Conservation (phyloP, 1,140 invertebrate species). For the Drosophila trapezifrons region DNA sequence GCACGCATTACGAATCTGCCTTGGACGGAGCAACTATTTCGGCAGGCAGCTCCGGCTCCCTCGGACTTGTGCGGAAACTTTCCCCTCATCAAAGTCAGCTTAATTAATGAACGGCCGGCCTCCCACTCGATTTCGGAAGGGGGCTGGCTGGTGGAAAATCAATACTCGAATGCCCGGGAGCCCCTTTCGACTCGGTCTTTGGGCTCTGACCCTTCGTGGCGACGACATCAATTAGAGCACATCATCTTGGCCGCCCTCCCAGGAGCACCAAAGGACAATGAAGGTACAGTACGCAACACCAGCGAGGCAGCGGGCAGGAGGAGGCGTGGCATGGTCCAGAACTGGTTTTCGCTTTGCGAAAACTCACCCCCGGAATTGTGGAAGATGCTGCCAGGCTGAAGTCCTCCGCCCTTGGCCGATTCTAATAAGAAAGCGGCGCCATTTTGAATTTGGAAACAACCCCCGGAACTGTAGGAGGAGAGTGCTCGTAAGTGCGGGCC, state of each 20-base stretch:
- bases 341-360: constrained; percentile 63
- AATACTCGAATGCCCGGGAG: constrained; percentile 58
- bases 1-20: constrained; percentile 57
- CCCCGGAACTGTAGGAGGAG: constrained; percentile 57
- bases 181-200: constrained; percentile 11
- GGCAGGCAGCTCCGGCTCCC: constrained; percentile 20
- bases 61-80: constrained; percentile 54
- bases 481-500: constrained; percentile 30
- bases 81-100: constrained; percentile 79
- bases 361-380: constrained; percentile 64
- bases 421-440: constrained; percentile 81
- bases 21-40: constrained; percentile 39
- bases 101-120: constrained; percentile 69
- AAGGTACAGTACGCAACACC: constrained; percentile 62
- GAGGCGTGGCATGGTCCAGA: constrained; percentile 65
- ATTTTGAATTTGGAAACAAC: constrained; percentile 77
- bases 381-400: constrained; percentile 45
- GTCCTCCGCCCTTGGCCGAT: constrained; percentile 33
- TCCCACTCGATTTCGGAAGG: constrained; percentile 6
- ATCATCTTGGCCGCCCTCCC: constrained; percentile 65
- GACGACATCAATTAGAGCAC: constrained; percentile 76
- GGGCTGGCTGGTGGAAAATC: constrained; percentile 51
- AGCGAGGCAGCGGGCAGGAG: constrained; percentile 29
- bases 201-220: constrained; percentile 39
- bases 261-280: constrained; percentile 15